Evolutionary conservation across 1,140 invertebrate genomes (phyloP).

Genomic region (Calephelis nemesis): DNA sequence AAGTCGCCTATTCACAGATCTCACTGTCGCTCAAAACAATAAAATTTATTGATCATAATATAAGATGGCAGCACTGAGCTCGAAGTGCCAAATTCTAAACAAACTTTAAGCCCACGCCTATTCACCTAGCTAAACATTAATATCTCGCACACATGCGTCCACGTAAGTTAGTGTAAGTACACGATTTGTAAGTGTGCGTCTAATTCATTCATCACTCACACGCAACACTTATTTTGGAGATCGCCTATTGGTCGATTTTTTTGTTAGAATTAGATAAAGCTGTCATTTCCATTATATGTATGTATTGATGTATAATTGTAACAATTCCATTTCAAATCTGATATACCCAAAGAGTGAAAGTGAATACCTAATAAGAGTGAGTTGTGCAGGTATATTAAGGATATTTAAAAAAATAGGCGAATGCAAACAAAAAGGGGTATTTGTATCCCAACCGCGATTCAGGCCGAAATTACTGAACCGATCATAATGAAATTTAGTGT

Average conservation of each 20-base stretch:
- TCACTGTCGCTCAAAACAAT: background rate
- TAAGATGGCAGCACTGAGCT: conserved; percentile 2
- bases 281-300: background rate
- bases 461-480: no score
- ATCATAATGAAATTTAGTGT: no score
- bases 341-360: no score
- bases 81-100: conserved; percentile 10
- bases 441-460: no score
- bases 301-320: no score
- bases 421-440: no score
- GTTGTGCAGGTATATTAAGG: no score
- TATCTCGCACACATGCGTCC: background rate
- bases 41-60: background rate
- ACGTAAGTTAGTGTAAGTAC: background rate
- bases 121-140: conserved; percentile 9
- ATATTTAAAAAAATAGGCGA: no score
- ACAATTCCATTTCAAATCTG: no score
- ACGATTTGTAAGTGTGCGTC: background rate
- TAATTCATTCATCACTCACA: conserved; percentile 7
- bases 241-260: conserved; percentile 10
- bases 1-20: background rate
- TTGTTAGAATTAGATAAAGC: conserved; percentile 3
- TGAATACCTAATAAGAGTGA: no score
- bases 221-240: background rate
- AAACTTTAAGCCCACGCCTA: background rate